phyloP scores from a whole-genome alignment of 53 echinoderm and acorn worm genomes.

The Pentamera pediparva region DNA sequence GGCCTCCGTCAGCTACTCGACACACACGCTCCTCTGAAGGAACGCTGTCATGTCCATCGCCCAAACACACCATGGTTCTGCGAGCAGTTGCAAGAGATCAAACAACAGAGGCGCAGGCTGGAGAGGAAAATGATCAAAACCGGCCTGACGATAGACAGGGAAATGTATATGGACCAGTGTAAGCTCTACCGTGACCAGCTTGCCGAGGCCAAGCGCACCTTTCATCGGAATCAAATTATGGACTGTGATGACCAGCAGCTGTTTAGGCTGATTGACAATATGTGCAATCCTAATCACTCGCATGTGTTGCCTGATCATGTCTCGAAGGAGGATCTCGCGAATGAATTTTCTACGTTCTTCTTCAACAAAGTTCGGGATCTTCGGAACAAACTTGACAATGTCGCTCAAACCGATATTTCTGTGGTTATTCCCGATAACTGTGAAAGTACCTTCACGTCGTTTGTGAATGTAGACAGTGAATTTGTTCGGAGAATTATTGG shows the following conservation, averaged over 20 bases:
- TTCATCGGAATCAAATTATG: conserved; percentile 4
- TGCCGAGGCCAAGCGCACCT: not conserved
- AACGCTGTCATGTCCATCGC: not conserved
- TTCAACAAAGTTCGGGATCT: not conserved
- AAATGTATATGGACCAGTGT: not conserved
- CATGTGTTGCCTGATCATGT: conserved; percentile 12
- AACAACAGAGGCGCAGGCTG: conserved; percentile 2
- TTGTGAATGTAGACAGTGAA: not conserved
- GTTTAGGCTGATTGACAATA: conserved; percentile 13
- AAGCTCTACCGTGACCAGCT: not conserved
- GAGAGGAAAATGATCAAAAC: conserved; percentile 5
- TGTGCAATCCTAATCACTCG: not conserved
- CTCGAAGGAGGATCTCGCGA: not conserved
- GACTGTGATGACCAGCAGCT: not conserved
- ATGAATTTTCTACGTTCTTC: not conserved
- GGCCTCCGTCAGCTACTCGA: conserved; percentile 13
- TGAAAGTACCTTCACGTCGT: not conserved
- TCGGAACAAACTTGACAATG: not conserved
- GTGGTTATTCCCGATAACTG: not conserved
- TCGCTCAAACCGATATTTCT: not conserved
- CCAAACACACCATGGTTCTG: conserved; percentile 28
- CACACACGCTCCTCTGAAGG: conserved; percentile 12
- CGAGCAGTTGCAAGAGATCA: conserved; percentile 9
- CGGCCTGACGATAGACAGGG: not conserved
- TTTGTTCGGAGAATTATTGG: not conserved